A percentile compares a stretch with the other conserved stretches of the same genome.
Conservation (phyloP, 2,797 vertebrate genomes). For the Gobio occitaniae region DNA sequence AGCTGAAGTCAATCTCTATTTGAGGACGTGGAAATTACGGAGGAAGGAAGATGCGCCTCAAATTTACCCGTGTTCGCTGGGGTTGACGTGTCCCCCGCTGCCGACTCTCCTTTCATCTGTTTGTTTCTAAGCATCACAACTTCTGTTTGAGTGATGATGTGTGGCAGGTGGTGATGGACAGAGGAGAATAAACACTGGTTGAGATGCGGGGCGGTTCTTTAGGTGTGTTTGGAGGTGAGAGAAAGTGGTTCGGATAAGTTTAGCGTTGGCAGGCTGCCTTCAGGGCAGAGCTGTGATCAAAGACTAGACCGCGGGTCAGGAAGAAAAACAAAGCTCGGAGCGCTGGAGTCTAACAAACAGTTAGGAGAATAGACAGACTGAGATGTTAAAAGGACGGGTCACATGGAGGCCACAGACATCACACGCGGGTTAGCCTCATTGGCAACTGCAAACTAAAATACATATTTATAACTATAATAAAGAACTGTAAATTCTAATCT, state of each 20-base stretch:
- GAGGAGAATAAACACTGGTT: slow-evolving; percentile 27
- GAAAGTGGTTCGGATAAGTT: slow-evolving; percentile 23
- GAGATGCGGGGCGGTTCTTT: slow-evolving; percentile 14
- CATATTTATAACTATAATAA: too few relatives aligned
- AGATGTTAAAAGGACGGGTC: slow-evolving; percentile 10
- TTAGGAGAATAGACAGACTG: slow-evolving; percentile 32
- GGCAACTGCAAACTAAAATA: not conserved
- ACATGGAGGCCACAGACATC: not conserved
- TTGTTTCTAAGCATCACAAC: not conserved
- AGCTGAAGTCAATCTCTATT: slow-evolving; percentile 47
- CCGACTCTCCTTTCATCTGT: not conserved
- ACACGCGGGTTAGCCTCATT: not conserved
- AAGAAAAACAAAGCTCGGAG: slow-evolving; percentile 52
- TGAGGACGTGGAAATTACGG: slow-evolving; percentile 43
- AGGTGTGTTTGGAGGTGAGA: slow-evolving; percentile 24
- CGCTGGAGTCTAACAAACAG: slow-evolving; percentile 26
- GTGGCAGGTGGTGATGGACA: slow-evolving; percentile 18
- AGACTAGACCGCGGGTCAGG: slow-evolving; percentile 50
- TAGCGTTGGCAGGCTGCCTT: slow-evolving; percentile 50
- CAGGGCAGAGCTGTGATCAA: slow-evolving; percentile 54
- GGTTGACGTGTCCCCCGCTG: not conserved
- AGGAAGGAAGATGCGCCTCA: not conserved
- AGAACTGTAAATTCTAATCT: too few relatives aligned
- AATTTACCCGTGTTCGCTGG: not conserved
- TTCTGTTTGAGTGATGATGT: slow-evolving; percentile 23